Percentiles rank a stretch among this genome's conserved stretches.
These are phyloP conservation scores for Agrochola lota DNA, from an alignment of 2,888 invertebrate genomes.

Conservation along the genomic window DNA sequence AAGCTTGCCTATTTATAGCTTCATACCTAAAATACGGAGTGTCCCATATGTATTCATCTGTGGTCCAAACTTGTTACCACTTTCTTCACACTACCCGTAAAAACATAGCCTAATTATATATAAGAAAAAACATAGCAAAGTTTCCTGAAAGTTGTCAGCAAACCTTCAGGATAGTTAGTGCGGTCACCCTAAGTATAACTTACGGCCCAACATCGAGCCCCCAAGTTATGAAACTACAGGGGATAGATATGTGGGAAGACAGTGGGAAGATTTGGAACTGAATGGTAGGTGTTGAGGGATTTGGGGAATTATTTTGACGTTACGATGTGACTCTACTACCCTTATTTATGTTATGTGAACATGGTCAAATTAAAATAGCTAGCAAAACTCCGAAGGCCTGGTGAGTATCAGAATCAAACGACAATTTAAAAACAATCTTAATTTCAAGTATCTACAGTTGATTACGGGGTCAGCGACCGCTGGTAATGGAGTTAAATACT, in stretches of 20 bases:
- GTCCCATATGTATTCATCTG: no score
- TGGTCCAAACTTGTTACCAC: background rate
- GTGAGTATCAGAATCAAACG: no score
- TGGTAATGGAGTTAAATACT: no score
- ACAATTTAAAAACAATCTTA: no score
- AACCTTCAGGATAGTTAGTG: conserved; percentile 33
- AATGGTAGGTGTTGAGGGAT: background rate
- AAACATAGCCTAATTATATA: conserved; percentile 15
- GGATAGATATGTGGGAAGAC: background rate
- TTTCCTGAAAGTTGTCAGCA: conserved; percentile 20
- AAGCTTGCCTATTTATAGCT: no score
- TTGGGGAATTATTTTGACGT: background rate
- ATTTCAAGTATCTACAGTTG: no score
- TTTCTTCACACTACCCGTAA: background rate
- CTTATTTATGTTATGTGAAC: no score
- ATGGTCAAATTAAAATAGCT: background rate
- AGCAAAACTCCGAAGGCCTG: background rate
- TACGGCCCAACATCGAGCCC: conserved; percentile 29
- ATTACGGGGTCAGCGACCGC: no score
- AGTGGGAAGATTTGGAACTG: conserved; percentile 1
- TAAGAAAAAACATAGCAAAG: conserved; percentile 17
- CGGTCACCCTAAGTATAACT: conserved; percentile 49
- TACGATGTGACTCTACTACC: no score
- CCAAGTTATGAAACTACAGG: conserved; percentile 42
- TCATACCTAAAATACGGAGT: no score